A percentile compares a stretch with the other conserved stretches of the same genome.
These are phyloP conservation scores for Quadriops clusia DNA, from an alignment of 2,888 invertebrate genomes.

Conservation along the genomic window DNA sequence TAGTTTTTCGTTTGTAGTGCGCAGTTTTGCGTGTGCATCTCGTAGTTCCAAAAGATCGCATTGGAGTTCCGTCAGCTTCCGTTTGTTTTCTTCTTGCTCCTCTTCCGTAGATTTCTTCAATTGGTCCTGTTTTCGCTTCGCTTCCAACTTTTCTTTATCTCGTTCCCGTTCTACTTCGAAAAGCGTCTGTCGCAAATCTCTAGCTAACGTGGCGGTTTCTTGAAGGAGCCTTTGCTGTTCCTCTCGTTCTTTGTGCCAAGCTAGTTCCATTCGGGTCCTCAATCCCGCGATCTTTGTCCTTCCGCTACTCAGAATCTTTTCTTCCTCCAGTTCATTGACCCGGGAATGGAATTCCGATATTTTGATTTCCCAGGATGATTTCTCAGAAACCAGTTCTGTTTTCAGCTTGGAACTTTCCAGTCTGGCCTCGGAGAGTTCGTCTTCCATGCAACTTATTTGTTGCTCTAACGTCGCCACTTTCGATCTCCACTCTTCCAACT, in stretches of 20 bases:
- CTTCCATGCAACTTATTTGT: slow-evolving; percentile 75
- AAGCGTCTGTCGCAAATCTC: slow-evolving; percentile 76
- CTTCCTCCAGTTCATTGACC: slow-evolving; percentile 82
- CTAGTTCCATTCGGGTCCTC: slow-evolving; percentile 77
- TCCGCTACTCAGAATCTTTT: slow-evolving; percentile 69
- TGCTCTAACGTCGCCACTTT: slow-evolving; percentile 67
- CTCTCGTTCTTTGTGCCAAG: slow-evolving; percentile 89
- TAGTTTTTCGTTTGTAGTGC: slow-evolving; percentile 83
- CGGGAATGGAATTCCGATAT: slow-evolving; percentile 80
- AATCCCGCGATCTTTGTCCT: slow-evolving; percentile 76
- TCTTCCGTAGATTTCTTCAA: slow-evolving; percentile 74
- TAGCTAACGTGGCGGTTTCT: slow-evolving; percentile 79
- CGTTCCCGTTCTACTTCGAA: slow-evolving; percentile 84
- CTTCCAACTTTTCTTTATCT: slow-evolving; percentile 78
- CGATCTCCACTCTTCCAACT: slow-evolving; percentile 57
- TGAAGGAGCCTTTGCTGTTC: slow-evolving; percentile 83
- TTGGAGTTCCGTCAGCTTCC: slow-evolving; percentile 71
- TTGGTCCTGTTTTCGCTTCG: slow-evolving; percentile 75
- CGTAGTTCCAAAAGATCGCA: slow-evolving; percentile 78
- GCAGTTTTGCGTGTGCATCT: slow-evolving; percentile 82
- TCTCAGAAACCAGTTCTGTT: slow-evolving; percentile 82
- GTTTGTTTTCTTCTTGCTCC: slow-evolving; percentile 79
- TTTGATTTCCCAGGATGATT: slow-evolving; percentile 75
- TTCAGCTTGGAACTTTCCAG: slow-evolving; percentile 72
- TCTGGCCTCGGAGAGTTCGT: slow-evolving; percentile 75